Evolutionary conservation across 1,140 invertebrate species (phyloP).

Genomic region (Nasonia longicornis): DNA sequence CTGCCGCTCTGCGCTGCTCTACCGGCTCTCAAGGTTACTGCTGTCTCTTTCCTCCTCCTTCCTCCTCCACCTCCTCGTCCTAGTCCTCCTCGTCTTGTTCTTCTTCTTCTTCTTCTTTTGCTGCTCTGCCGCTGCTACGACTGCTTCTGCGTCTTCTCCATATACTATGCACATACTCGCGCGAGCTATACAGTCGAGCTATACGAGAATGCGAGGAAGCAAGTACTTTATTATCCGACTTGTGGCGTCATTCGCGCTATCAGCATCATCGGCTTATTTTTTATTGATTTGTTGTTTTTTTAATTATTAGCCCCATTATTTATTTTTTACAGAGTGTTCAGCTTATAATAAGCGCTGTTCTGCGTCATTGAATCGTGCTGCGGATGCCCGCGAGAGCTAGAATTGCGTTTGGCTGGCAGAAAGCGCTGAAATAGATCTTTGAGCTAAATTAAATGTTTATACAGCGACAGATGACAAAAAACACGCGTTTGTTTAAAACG

Average conservation of each 20-base stretch:
- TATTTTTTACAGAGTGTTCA: neutral
- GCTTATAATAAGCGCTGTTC: neutral
- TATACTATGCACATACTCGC: constrained; percentile 15
- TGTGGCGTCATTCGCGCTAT: constrained; percentile 30
- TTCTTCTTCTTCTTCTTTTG: constrained; percentile 36
- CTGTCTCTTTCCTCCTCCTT: constrained; percentile 49
- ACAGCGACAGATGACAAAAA: neutral
- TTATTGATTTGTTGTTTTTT: neutral
- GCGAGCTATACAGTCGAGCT: constrained; percentile 52
- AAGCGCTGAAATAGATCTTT: neutral
- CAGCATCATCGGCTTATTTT: too few species aligned
- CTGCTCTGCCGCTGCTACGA: constrained; percentile 8
- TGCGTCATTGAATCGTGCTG: neutral
- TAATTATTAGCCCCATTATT: neutral
- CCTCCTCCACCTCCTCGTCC: constrained; percentile 50
- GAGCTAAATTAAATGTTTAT: neutral
- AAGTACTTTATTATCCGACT: constrained; percentile 41
- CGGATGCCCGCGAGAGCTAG: neutral
- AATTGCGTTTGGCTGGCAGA: constrained; percentile 4
- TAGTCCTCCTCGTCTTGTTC: constrained; percentile 38
- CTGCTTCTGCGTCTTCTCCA: constrained; percentile 1
- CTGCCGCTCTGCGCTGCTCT: constrained; percentile 35
- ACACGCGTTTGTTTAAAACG: too few species aligned
- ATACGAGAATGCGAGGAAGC: constrained; percentile 28
- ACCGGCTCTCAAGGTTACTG: constrained; percentile 66